Conservation (phyloP, 2,888 invertebrate genomes). For the Neelides folsomi region DNA sequence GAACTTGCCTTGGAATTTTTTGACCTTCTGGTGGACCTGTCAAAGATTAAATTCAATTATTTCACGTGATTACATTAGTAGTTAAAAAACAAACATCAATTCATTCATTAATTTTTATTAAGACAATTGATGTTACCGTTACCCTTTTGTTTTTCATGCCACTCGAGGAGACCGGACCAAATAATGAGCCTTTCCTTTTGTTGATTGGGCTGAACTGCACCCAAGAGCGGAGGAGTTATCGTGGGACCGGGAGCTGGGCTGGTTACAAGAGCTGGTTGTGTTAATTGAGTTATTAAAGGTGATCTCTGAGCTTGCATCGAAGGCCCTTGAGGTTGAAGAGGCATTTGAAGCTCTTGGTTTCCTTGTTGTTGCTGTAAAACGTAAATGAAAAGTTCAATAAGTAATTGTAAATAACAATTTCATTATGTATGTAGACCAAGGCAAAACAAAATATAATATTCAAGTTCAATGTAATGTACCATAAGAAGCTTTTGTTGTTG, state of each 20-base stretch:
- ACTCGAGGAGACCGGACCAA: slow-evolving; percentile 76
- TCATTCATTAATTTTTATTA: too few relatives aligned
- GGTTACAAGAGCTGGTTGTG: slow-evolving; percentile 6
- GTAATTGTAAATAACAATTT: too few relatives aligned
- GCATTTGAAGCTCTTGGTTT: slow-evolving; percentile 2
- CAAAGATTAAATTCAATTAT: not conserved
- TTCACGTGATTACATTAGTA: not conserved
- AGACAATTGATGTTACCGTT: not conserved
- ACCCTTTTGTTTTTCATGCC: slow-evolving; percentile 79
- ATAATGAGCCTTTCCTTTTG: slow-evolving; percentile 47
- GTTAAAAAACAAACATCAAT: not conserved
- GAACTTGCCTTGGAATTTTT: slow-evolving; percentile 58
- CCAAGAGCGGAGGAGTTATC: slow-evolving; percentile 18
- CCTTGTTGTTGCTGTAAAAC: slow-evolving; percentile 10
- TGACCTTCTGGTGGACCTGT: slow-evolving; percentile 52
- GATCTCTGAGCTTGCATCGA: slow-evolving; percentile 6
- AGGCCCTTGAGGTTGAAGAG: slow-evolving; percentile 5
- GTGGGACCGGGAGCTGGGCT: slow-evolving; percentile 13
- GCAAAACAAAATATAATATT: too few relatives aligned
- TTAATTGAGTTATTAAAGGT: slow-evolving; percentile 2
- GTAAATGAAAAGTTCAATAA: too few relatives aligned
- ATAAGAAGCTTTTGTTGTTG: slow-evolving; percentile 6
- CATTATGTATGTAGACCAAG: too few relatives aligned
- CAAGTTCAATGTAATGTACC: too few relatives aligned
- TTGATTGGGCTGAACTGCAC: slow-evolving; percentile 10